Evolutionary conservation across 2,113 vertebrate genomes (phyloP), one percentile per base, ranked within the genome.

Genomic region (Steatornis caripensis): DNA sequence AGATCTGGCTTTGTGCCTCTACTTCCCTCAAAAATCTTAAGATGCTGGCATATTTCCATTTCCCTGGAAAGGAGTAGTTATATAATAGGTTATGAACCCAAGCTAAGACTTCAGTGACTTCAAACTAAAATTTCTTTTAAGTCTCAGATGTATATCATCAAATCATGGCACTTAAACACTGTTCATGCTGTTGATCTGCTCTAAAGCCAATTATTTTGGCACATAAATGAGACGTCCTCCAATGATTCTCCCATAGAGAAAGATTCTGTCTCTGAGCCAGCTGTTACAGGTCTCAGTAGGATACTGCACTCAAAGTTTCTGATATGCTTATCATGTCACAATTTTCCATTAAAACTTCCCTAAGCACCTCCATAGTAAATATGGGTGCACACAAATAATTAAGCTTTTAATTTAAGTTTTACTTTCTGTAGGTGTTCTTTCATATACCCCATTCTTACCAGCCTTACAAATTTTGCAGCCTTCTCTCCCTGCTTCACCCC

Each of bases 81-180:
- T 5, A 4, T 55, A 11, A 53, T 19, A 58, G 43, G 15, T 41
- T 80, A 43, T 8, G 26, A 27, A 81, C 2, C 5, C 0, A 0
- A 54, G n/a, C 34, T 71, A 58, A 76, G n/a, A 45, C 37, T 76
- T 76, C 20, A 26, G 12, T 2, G 2, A 57, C 57, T 90, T 81
- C n/a, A 71, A 12, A 48, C 68, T 62, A 4, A 37, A 70, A 61
- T 61, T 68, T 36, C 12, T 61, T 53, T 61, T 27, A 57, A 23
- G 41, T 20, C 20, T 72, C 58, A 53, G 32, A n/a, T 46, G 5
- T 36, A 0, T 15, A 70, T 22, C 32, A 65, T 11, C 78, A 77
- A 58, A 69, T 55, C 36, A 46, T 4, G 6, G 39, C 45, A 91
- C 39, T 69, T 29, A n/a, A 53, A 69, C 13, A 22, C 21, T 48